Conservation (phyloP, 2,113 vertebrate species). For the Pleuronectes platessa region DNA sequence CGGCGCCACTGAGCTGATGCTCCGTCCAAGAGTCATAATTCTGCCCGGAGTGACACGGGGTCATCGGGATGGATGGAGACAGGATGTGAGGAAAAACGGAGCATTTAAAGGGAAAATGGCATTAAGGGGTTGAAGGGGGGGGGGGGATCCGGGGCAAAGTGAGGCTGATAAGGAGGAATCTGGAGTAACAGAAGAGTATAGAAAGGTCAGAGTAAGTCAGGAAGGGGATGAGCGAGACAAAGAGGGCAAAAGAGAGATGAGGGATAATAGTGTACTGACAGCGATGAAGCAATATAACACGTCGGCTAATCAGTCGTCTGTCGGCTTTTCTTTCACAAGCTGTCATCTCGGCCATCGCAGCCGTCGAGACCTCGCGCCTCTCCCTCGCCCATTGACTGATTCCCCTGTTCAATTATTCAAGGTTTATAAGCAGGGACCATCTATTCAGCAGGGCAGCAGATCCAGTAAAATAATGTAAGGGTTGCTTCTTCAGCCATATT, state of each 20-base stretch:
- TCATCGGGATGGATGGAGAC: constrained; percentile 64
- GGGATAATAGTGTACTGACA: constrained; percentile 36
- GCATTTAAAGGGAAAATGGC: constrained; percentile 57
- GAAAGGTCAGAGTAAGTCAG: constrained; percentile 10
- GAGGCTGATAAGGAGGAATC: constrained; percentile 26
- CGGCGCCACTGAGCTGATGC: constrained; percentile 74
- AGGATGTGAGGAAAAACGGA: constrained; percentile 54
- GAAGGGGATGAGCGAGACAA: constrained; percentile 14
- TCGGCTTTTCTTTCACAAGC: constrained; percentile 70
- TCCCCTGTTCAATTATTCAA: constrained; percentile 81
- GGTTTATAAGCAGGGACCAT: constrained; percentile 80
- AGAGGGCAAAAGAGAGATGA: constrained; percentile 32
- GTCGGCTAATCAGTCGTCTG: constrained; percentile 70
- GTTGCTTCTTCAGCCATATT: constrained; percentile 68
- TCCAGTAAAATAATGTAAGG: constrained; percentile 74
- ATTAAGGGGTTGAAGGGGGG: constrained; percentile 17
- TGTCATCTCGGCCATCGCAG: constrained; percentile 70
- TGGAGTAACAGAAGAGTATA: constrained; percentile 16
- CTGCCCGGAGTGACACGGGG: constrained; percentile 66
- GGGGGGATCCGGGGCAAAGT: constrained; percentile 15
- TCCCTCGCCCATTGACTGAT: constrained; percentile 71
- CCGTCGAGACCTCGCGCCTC: constrained; percentile 69
- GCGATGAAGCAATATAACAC: constrained; percentile 56
- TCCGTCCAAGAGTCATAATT: constrained; percentile 75
- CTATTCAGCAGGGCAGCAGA: constrained; percentile 71